phyloP scores from a whole-genome alignment of 2,888 invertebrate species.

The Drosophila meridiana region DNA sequence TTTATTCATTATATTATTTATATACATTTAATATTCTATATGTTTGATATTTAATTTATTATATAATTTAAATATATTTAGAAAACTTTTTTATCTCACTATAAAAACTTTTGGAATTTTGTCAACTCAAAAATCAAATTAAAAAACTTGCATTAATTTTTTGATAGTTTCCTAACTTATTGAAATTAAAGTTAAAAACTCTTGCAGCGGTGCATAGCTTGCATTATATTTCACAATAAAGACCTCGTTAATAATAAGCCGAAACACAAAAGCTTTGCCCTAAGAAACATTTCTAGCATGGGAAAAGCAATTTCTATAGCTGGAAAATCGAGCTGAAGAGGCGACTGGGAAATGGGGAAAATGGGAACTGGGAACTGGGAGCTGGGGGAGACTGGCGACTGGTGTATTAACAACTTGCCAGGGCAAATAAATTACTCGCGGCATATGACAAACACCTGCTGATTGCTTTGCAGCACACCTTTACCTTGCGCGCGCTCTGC shows the following conservation, averaged over 20 bases:
- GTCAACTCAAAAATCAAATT: too few relatives aligned
- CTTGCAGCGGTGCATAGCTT: not conserved
- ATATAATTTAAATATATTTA: too few relatives aligned
- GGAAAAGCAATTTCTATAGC: not conserved
- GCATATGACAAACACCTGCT: slow-evolving; percentile 73
- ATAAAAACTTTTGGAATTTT: too few relatives aligned
- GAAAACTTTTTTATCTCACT: too few relatives aligned
- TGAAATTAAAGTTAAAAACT: too few relatives aligned
- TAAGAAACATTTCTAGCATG: not conserved
- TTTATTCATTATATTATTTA: not conserved
- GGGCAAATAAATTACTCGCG: slow-evolving; percentile 60
- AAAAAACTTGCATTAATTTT: too few relatives aligned
- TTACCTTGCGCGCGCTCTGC: not conserved
- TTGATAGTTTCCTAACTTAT: too few relatives aligned
- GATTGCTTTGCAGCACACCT: slow-evolving; percentile 55
- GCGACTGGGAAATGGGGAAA: not conserved
- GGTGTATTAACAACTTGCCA: slow-evolving; percentile 56
- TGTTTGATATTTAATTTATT: not conserved
- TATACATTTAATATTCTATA: not conserved
- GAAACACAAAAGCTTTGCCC: not conserved
- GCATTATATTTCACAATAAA: not conserved
- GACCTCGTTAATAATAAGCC: not conserved
- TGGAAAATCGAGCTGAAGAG: slow-evolving; percentile 9
- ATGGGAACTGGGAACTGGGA: slow-evolving; percentile 7
- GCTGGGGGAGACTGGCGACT: slow-evolving; percentile 13